Evolutionary conservation across 1,140 invertebrate species (phyloP), one percentile per base, ranked within the genome.

Genomic region (Lysiphlebus fabarum): DNA sequence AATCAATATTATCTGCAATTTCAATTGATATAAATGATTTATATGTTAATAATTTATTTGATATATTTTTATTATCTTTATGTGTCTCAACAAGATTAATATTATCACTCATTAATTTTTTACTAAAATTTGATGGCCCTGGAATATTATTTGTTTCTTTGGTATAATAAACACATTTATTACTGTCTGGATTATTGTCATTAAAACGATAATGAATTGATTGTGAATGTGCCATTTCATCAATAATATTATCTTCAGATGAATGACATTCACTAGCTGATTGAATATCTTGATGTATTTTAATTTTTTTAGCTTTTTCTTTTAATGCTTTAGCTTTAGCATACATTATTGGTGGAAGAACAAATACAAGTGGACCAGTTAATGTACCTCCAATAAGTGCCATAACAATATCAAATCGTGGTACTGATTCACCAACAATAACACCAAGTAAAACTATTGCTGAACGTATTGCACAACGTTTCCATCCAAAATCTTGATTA

Each of bases 341-440:
- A 70, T 95, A 95, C 63, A 95, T 87, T 14, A 96, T 62, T 0
- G 91, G 89, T 0, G 94, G 93, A 26, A 95, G 82, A 12, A 96
- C 82, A 61, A 94, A 93, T 60, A 93, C 86, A 6, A 95, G 72
- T 0, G 91, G 91, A 0, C 91, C 90, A 0, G 90, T 93, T 0
- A 95, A 83, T 0, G 89, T 89, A 11, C 93, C 93, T 6, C 89
- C 89, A 5, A 96, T 86, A 5, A 96, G 77, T 34, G 92, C 85
- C 85, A 96, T 90, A 4, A 96, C 87, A n/a, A 92, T 81, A 62
- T 94, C 92, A 70, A 96, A 96, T 62, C 87, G 82, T 0, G 94
- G 93, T 1, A 96, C 84, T 5, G 87, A 84, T 77, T 93, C 89
- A 0, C 87, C 92, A 6, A 95, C 77, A 14, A 92, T 84, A 6